phyloP scores from a whole-genome alignment of 1,140 invertebrate genomes.

The Pseudachorutes palmiensis region DNA sequence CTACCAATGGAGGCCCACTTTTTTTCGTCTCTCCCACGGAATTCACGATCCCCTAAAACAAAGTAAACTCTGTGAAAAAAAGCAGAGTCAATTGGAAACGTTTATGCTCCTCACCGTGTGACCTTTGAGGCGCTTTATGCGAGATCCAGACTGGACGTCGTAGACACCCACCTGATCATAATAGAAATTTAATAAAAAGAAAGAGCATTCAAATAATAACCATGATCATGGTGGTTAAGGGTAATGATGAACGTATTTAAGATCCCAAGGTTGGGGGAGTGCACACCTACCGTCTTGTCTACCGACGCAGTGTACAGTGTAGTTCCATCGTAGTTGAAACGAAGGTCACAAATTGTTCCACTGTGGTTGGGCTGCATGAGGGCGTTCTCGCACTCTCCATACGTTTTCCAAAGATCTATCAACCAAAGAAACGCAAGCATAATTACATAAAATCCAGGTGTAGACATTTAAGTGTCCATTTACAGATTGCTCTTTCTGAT shows the following conservation, averaged over 20 bases:
- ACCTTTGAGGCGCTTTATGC: slow-evolving; percentile 77
- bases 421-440: neutral
- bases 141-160: slow-evolving; percentile 78
- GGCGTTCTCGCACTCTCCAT: slow-evolving; percentile 96
- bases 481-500: slow-evolving; percentile 95
- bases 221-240: too few relatives aligned
- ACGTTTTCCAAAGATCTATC: slow-evolving; percentile 71
- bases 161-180: too few relatives aligned
- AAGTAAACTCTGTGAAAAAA: too few relatives aligned
- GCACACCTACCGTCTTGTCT: slow-evolving; percentile 89
- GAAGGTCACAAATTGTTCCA: slow-evolving; percentile 92
- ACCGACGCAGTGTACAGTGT: slow-evolving; percentile 86
- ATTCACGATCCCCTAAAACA: too few relatives aligned
- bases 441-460: neutral
- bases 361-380: slow-evolving; percentile 80
- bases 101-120: too few relatives aligned
- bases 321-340: slow-evolving; percentile 88
- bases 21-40: slow-evolving; percentile 65
- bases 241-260: too few relatives aligned
- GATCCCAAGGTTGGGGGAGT: too few relatives aligned
- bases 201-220: too few relatives aligned
- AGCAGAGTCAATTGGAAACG: too few relatives aligned
- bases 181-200: too few relatives aligned
- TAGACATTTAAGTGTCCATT: slow-evolving; percentile 44
- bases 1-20: slow-evolving; percentile 81